Conservation (phyloP, 2,888 invertebrate genomes). For the Criorhina ranunculi region DNA sequence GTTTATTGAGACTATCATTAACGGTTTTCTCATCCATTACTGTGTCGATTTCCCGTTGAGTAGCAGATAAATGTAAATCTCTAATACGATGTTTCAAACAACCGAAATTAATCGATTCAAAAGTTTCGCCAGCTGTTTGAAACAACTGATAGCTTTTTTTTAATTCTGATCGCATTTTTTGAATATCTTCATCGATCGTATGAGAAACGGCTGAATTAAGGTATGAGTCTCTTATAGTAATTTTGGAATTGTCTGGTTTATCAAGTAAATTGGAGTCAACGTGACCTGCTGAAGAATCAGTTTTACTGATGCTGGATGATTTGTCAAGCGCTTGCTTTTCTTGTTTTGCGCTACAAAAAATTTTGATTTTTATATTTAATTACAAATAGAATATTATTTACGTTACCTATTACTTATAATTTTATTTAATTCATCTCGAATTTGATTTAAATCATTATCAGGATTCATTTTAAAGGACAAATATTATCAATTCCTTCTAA, state of each 20-base stretch:
- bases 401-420: constrained; percentile 39
- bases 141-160: constrained; percentile 81
- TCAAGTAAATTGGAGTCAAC: not conserved
- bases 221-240: constrained; percentile 49
- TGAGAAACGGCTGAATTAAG: constrained; percentile 75
- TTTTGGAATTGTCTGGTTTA: constrained; percentile 17
- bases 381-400: not conserved
- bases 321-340: not conserved
- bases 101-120: constrained; percentile 81
- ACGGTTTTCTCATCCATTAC: constrained; percentile 78
- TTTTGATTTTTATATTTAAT: not conserved
- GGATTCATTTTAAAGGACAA: constrained; percentile 8
- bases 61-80: constrained; percentile 80
- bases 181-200: constrained; percentile 79
- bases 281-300: not conserved
- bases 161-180: constrained; percentile 80
- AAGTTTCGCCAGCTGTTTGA: constrained; percentile 80
- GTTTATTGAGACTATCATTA: constrained; percentile 79
- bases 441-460: constrained; percentile 26
- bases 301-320: not conserved
- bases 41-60: constrained; percentile 72
- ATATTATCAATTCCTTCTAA: too few species aligned
- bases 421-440: constrained; percentile 56
- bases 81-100: constrained; percentile 80
- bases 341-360: not conserved